Evolutionary conservation across 2,888 invertebrate species (phyloP).

Genomic region (Helobdella robusta): DNA sequence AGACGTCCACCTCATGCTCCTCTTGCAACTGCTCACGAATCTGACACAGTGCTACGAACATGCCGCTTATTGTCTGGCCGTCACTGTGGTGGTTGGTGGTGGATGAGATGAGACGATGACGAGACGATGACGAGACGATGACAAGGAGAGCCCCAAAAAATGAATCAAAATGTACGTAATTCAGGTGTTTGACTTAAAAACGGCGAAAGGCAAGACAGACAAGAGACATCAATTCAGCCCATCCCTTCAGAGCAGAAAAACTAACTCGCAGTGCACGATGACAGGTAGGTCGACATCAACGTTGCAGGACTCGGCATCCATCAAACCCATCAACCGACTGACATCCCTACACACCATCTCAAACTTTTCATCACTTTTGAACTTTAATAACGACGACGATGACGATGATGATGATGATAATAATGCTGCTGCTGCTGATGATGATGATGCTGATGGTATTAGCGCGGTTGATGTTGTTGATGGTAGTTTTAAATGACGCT

Average conservation of each 20-base stretch:
- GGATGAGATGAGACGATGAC: no score
- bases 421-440: neutral
- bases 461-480: neutral
- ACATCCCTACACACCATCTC: neutral
- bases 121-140: neutral
- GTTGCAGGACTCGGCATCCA: neutral
- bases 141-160: no score
- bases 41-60: conserved; percentile 33
- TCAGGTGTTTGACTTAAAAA: neutral
- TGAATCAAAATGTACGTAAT: no score
- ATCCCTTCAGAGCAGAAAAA: neutral
- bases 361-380: neutral
- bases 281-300: neutral
- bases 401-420: neutral
- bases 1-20: conserved; percentile 46
- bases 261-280: conserved; percentile 24
- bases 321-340: neutral
- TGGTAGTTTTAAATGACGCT: neutral
- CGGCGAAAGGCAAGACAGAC: neutral
- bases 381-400: neutral
- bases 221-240: neutral
- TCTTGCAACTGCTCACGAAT: conserved; percentile 42
- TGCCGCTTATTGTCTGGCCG: conserved; percentile 32
- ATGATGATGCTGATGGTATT: no score
- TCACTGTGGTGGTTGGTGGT: conserved; percentile 30